Conservation (phyloP, 2,797 vertebrate genomes). For the Poecilia gillii region DNA sequence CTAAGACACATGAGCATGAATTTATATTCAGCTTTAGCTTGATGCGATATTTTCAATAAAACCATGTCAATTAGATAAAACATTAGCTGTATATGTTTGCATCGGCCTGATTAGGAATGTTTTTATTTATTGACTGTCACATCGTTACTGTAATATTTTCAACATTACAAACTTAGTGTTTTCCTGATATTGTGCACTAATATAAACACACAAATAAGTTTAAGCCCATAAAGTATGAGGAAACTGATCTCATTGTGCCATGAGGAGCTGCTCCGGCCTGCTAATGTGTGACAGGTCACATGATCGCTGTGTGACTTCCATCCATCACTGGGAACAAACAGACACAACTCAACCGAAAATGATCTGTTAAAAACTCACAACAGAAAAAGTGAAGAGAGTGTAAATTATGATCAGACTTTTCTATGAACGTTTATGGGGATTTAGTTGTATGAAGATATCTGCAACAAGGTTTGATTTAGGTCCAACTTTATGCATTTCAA, state of each 20-base stretch:
- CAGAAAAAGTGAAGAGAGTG: neutral
- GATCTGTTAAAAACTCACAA: neutral
- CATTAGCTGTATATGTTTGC: too few relatives aligned
- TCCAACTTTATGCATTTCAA: neutral
- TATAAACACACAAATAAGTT: neutral
- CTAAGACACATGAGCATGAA: too few relatives aligned
- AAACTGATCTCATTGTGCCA: neutral
- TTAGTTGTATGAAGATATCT: neutral
- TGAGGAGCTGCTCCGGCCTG: neutral
- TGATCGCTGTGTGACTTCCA: neutral
- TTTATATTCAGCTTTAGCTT: too few relatives aligned
- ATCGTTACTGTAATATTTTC: neutral
- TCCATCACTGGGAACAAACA: neutral
- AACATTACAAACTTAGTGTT: neutral
- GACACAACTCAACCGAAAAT: neutral
- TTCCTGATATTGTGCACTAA: neutral
- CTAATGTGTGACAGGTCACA: neutral
- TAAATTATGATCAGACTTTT: neutral
- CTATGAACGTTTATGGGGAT: neutral
- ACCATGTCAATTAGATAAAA: too few relatives aligned
- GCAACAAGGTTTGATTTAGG: neutral
- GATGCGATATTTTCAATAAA: too few relatives aligned
- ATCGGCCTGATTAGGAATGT: neutral
- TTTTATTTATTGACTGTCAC: neutral
- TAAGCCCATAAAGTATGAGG: too few relatives aligned